Conservation (phyloP, 2,888 invertebrate species). For the Cynaeus angustus region DNA sequence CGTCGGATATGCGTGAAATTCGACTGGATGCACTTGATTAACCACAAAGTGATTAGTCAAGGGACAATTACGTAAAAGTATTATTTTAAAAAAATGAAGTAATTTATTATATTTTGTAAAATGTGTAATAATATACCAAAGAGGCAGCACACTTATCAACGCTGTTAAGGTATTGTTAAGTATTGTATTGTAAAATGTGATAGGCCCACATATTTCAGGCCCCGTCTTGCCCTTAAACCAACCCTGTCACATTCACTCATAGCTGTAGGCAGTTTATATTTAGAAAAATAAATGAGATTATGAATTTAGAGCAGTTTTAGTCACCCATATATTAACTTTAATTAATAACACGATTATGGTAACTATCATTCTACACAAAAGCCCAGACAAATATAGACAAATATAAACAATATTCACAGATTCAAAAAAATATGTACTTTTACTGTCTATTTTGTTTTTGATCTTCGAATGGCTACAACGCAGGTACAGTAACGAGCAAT, state of each 20-base stretch:
- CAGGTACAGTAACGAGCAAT: too few species aligned
- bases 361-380: too few species aligned
- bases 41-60: constrained; percentile 57
- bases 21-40: constrained; percentile 46
- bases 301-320: constrained; percentile 14
- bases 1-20: constrained; percentile 52
- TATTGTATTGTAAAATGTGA: constrained; percentile 72
- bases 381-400: too few species aligned
- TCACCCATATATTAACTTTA: too few species aligned
- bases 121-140: constrained; percentile 73
- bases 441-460: too few species aligned
- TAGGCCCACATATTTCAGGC: constrained; percentile 71
- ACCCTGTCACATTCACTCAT: constrained; percentile 72
- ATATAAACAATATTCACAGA: too few species aligned
- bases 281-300: constrained; percentile 70
- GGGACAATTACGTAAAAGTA: constrained; percentile 56
- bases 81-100: constrained; percentile 58
- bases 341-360: too few species aligned
- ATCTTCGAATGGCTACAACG: too few species aligned
- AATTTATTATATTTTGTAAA: constrained; percentile 68
- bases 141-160: constrained; percentile 70
- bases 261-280: constrained; percentile 72
- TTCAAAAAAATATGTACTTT: too few species aligned
- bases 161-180: constrained; percentile 68
- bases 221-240: constrained; percentile 69